These are phyloP conservation scores for Thecophora atra DNA, from an alignment of 2,888 invertebrate genomes.

Conservation along the genomic window DNA sequence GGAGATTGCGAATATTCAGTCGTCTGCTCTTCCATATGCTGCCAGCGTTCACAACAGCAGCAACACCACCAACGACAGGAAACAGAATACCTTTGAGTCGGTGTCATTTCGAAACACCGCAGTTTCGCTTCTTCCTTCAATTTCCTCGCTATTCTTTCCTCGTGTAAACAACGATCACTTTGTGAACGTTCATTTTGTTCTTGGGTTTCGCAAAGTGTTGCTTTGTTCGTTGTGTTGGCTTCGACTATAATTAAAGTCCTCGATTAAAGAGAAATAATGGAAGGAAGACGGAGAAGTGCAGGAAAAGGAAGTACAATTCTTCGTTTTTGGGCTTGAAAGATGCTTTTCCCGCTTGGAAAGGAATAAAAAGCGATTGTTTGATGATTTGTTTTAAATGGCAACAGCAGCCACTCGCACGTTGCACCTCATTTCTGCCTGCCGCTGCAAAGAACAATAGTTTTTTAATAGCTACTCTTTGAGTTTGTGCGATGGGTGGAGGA, in stretches of 20 bases:
- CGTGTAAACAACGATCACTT: no score
- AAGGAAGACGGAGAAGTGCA: background rate
- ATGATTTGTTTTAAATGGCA: background rate
- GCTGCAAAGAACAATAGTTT: no score
- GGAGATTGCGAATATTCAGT: background rate
- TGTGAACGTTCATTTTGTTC: no score
- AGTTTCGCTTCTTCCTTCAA: background rate
- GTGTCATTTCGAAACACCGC: background rate
- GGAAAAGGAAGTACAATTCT: background rate
- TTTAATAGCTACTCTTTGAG: no score
- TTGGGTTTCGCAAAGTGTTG: no score
- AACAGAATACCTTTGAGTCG: background rate
- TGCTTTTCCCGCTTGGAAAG: background rate
- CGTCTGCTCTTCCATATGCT: background rate
- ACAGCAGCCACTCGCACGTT: background rate
- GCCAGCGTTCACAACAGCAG: background rate
- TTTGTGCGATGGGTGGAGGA: no score
- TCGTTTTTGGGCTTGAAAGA: background rate
- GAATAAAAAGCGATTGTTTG: background rate
- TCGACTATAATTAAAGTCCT: background rate
- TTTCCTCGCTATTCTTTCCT: background rate
- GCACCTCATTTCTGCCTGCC: no score
- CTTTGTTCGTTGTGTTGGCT: no score
- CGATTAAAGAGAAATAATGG: background rate
- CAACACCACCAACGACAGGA: background rate